Conservation (phyloP, 2,888 invertebrate genomes). For the Hyppa rectilinea region DNA sequence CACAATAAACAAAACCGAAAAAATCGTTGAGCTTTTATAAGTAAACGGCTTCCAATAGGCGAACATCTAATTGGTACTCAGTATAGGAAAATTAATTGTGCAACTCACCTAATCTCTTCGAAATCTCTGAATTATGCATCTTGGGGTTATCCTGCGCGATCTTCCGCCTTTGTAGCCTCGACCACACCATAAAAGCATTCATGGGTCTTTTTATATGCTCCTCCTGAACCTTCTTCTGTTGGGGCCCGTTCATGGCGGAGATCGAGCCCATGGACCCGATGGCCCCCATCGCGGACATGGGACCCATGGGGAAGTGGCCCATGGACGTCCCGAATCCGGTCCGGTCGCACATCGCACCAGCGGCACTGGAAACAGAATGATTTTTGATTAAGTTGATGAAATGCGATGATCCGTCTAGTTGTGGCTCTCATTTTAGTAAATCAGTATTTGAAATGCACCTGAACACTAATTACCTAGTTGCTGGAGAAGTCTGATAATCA, state of each 20-base stretch:
- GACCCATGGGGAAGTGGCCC: slow-evolving; percentile 89
- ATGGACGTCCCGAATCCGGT: slow-evolving; percentile 92
- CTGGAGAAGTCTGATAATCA: too few relatives aligned
- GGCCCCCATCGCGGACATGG: slow-evolving; percentile 90
- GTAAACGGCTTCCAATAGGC: too few relatives aligned
- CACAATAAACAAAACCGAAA: too few relatives aligned
- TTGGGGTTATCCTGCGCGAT: slow-evolving; percentile 99
- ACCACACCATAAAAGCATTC: slow-evolving; percentile 99
- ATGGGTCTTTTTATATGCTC: slow-evolving; percentile 99
- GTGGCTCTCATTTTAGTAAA: neutral
- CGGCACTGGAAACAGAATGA: slow-evolving; percentile 89
- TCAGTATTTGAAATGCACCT: neutral
- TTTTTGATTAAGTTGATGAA: neutral
- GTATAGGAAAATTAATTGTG: too few relatives aligned
- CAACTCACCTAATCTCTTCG: slow-evolving; percentile 97
- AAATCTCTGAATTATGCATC: slow-evolving; percentile 99
- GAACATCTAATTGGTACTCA: too few relatives aligned
- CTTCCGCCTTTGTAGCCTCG: slow-evolving; percentile 96
- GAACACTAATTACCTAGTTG: too few relatives aligned
- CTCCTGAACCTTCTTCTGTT: slow-evolving; percentile 92
- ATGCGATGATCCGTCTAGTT: neutral
- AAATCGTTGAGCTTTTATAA: too few relatives aligned
- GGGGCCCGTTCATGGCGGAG: slow-evolving; percentile 91
- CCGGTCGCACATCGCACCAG: slow-evolving; percentile 94
- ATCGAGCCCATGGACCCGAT: slow-evolving; percentile 90